These are phyloP conservation scores for Artemia franciscana DNA, from an alignment of 1,140 invertebrate genomes.

Conservation along the genomic window DNA sequence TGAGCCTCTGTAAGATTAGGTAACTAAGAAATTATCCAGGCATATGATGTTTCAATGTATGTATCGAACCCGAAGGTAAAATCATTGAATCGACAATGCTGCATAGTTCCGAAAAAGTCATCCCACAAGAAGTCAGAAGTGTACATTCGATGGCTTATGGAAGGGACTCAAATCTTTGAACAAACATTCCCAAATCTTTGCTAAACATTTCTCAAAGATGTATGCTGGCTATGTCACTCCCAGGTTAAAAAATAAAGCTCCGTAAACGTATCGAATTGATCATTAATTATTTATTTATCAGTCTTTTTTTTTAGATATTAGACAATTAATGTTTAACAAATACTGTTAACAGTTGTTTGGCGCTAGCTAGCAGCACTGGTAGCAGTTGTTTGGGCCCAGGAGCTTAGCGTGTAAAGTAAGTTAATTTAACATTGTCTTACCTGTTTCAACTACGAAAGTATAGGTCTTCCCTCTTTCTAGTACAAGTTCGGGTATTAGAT, in stretches of 20 bases:
- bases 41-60: too few relatives aligned
- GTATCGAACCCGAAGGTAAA: too few relatives aligned
- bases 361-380: neutral
- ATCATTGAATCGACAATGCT: too few relatives aligned
- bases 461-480: constrained; percentile 71
- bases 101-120: too few relatives aligned
- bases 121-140: too few relatives aligned
- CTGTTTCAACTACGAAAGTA: constrained; percentile 60
- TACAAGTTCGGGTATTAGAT: constrained; percentile 65
- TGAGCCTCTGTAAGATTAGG: too few relatives aligned
- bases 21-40: too few relatives aligned
- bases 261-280: neutral
- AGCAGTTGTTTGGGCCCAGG: neutral
- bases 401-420: neutral
- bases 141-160: too few relatives aligned
- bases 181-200: too few relatives aligned
- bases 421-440: constrained; percentile 20
- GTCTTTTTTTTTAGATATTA: neutral
- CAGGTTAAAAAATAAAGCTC: neutral
- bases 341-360: neutral
- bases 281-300: neutral
- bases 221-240: too few relatives aligned
- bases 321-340: neutral
- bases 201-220: too few relatives aligned
- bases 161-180: too few relatives aligned